A percentile compares a stretch with the other conserved stretches of the same genome.
These are phyloP conservation scores for Stenchaetothrips biformis DNA, from an alignment of 2,888 invertebrate species.

Conservation along the genomic window DNA sequence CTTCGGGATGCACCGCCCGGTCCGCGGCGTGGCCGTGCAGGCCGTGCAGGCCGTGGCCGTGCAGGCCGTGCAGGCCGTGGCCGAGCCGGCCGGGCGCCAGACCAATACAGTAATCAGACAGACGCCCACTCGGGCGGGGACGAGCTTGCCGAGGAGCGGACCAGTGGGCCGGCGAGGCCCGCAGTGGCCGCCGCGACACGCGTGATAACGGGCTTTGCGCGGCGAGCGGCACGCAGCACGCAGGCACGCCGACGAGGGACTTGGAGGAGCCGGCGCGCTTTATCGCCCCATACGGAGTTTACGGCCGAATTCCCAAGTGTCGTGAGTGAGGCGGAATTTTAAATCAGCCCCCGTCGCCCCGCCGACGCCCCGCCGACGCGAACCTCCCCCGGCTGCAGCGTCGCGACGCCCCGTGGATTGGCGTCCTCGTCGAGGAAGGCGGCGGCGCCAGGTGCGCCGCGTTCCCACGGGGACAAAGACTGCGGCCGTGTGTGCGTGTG, in stretches of 20 bases:
- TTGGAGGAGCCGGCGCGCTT: neutral
- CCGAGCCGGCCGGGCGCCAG: neutral
- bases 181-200: neutral
- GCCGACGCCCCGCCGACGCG: neutral
- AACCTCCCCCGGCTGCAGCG: neutral
- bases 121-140: neutral
- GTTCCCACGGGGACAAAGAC: neutral
- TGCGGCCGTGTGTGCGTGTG: no score
- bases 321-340: constrained; percentile 23
- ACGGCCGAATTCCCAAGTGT: constrained; percentile 16
- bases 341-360: constrained; percentile 3
- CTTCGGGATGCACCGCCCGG: no score
- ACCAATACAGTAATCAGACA: neutral
- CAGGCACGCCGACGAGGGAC: neutral
- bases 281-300: neutral
- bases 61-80: neutral
- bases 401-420: neutral
- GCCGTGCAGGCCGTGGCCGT: no score
- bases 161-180: neutral
- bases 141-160: neutral
- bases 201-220: neutral
- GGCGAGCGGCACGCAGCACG: neutral
- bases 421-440: no score
- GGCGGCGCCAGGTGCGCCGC: neutral
- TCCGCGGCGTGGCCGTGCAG: no score